These are phyloP conservation scores for Trachelipus rathkii DNA, from an alignment of 1,140 invertebrate species.

Conservation along the genomic window DNA sequence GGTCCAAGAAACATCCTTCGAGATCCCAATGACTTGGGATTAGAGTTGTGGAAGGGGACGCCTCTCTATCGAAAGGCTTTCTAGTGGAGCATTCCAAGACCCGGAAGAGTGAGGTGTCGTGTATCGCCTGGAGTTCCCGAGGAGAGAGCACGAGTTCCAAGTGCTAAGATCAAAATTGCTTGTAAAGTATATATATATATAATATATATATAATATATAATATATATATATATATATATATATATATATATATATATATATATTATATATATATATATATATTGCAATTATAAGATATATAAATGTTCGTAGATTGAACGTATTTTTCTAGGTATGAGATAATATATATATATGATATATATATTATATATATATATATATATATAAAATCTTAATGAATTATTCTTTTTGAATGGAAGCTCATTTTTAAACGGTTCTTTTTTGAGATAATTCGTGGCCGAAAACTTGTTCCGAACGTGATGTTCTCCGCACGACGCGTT, in stretches of 20 bases:
- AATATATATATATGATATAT: constrained; percentile 15
- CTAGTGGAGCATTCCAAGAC: not conserved
- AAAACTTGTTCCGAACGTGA: constrained; percentile 1
- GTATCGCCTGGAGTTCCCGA: not conserved
- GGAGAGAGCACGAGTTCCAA: not conserved
- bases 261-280: constrained; percentile 10
- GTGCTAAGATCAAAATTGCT: constrained; percentile 1
- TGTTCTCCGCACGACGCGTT: not conserved
- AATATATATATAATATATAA: constrained; percentile 2
- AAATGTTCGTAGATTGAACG: too few species aligned
- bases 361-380: constrained; percentile 10
- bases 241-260: constrained; percentile 15
- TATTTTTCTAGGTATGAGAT: too few species aligned
- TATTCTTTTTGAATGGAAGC: not conserved
- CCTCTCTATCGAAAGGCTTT: not conserved
- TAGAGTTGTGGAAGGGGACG: not conserved
- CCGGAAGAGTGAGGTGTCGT: not conserved
- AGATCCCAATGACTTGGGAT: not conserved
- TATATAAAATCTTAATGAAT: not conserved
- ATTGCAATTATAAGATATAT: not conserved
- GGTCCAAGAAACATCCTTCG: constrained; percentile 1
- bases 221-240: constrained; percentile 15
- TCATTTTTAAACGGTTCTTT: not conserved
- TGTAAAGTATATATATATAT: not conserved
- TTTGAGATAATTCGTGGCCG: not conserved